Conservation (phyloP, 2,113 vertebrate genomes). For the Gavia stellata region DNA sequence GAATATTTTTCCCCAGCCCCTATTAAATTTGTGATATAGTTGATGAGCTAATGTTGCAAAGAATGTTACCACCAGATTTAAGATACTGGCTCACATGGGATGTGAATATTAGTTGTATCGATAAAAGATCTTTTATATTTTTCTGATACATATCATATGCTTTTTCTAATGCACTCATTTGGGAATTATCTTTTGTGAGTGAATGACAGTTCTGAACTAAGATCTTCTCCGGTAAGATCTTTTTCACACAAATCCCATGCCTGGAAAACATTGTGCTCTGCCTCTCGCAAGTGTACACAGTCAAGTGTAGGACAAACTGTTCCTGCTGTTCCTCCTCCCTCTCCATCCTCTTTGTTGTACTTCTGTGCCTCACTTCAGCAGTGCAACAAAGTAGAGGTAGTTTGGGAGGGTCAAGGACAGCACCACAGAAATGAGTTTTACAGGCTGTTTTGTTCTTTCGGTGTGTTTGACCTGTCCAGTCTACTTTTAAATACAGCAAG, state of each 20-base stretch:
- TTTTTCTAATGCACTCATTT: background rate
- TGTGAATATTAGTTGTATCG: background rate
- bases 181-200: background rate
- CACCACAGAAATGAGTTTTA: background rate
- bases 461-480: background rate
- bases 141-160: background rate
- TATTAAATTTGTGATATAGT: background rate
- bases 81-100: background rate
- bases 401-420: background rate
- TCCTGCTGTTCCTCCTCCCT: background rate
- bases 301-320: background rate
- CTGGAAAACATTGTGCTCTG: background rate
- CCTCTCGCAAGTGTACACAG: background rate
- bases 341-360: no score
- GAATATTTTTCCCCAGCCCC: background rate
- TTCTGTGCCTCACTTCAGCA: background rate
- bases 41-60: background rate
- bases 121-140: background rate
- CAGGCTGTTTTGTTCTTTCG: background rate
- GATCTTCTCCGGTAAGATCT: background rate
- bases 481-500: background rate
- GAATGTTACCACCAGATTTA: background rate
- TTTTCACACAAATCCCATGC: background rate
- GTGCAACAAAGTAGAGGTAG: rapidly evolving
- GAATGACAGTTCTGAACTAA: background rate